Evolutionary conservation across 2,888 invertebrate genomes (phyloP).

Genomic region (Selenia dentaria): DNA sequence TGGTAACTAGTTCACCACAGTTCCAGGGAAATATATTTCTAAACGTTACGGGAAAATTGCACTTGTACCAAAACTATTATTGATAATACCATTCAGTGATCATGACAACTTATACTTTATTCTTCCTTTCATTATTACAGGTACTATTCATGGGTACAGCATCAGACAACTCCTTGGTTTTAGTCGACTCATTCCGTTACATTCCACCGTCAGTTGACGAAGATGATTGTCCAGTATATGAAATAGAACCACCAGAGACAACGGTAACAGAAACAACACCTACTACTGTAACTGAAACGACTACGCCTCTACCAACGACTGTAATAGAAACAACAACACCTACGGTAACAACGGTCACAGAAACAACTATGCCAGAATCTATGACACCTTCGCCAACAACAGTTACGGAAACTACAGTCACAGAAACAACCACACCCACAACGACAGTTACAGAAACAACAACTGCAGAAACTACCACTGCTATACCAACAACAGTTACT

Average conservation of each 20-base stretch:
- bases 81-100: too few species aligned
- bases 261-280: constrained; percentile 9
- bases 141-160: constrained; percentile 50
- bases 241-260: constrained; percentile 19
- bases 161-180: constrained; percentile 36
- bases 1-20: too few species aligned
- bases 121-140: too few species aligned
- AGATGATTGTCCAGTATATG: constrained; percentile 48
- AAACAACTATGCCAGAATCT: constrained; percentile 1
- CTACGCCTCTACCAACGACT: constrained; percentile 3
- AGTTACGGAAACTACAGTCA: background rate
- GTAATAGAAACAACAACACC: constrained; percentile 3
- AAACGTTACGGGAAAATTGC: too few species aligned
- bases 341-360: constrained; percentile 11
- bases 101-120: too few species aligned
- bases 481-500: background rate
- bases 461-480: background rate
- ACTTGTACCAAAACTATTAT: too few species aligned
- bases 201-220: constrained; percentile 40
- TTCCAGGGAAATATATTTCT: too few species aligned
- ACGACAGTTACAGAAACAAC: constrained; percentile 1
- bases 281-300: constrained; percentile 1
- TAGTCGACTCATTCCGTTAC: constrained; percentile 60
- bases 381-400: background rate
- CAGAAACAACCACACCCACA: constrained; percentile 6